These are phyloP conservation scores for Kobus ellipsiprymnus DNA, from an alignment of 2,113 vertebrate species.

Conservation along the genomic window DNA sequence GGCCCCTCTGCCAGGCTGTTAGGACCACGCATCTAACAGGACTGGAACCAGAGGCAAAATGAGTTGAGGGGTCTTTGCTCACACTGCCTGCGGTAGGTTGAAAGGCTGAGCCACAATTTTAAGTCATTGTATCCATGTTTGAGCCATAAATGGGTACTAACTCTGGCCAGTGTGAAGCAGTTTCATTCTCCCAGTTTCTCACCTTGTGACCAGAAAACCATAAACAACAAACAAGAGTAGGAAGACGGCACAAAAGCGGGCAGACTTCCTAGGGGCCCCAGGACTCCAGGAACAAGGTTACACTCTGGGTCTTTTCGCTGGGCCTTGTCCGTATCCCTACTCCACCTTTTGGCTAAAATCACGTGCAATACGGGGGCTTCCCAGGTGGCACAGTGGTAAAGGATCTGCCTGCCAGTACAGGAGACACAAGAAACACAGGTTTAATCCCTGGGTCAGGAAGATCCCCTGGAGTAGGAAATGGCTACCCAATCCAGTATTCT, in stretches of 20 bases:
- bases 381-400: not conserved
- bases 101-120: not conserved
- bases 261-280: rapidly evolving
- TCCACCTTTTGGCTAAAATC: not conserved
- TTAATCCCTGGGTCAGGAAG: not conserved
- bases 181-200: not conserved
- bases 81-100: not conserved
- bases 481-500: not conserved
- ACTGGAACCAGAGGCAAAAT: no score
- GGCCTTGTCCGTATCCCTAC: not conserved
- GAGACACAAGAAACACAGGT: not conserved
- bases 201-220: not conserved
- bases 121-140: not conserved
- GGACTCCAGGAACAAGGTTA: not conserved
- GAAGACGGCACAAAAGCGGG: not conserved
- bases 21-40: rapidly evolving
- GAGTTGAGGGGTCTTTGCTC: no score
- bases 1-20: not conserved
- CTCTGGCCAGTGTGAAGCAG: not conserved
- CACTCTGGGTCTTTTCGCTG: no score
- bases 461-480: not conserved
- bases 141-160: not conserved
- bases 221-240: not conserved
- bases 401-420: not conserved
- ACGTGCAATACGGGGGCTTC: rapidly evolving